Base-by-base conservation (phyloP, 2,888 invertebrate genomes). In the Lithophane leautieri region DNA sequence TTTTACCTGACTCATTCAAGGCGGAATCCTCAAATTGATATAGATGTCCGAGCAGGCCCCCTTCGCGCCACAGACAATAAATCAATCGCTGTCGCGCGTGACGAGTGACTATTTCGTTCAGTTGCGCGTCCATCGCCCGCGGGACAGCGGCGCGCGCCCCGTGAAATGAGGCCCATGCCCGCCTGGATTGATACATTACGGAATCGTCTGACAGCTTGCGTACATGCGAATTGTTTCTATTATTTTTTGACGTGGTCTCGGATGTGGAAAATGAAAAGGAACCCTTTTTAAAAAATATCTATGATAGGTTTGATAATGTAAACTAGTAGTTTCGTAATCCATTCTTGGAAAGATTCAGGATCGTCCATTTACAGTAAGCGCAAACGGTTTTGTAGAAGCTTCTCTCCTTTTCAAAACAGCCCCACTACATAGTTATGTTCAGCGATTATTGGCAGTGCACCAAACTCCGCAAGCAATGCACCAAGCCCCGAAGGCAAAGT, bases 81-180 rank as follows among this genome's bases (percentile, higher is more conserved):
- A 86, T 84, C 84, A 86, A 84, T 86, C 83, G 78, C 66, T 78
- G 76, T 78, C 76, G 65, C 73, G 16, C 56, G 70, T 77, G 84
- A 77, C 80, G 82, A 69, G 60, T 76, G 68, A 72, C 47, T 75
- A 54, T 77, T 76, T 65, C 56, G 58, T 11, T 19, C 25, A 14
- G 81, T 16, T 19, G 56, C 62, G 60, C 68, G 74, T 85, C 73
- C 84, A 76, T 73, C 58, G 78, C 74, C 73, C 77, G 81, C 81
- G 79, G 78, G 85, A 77, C 65, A 67, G 44, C 72, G 68, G 61
- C 70, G 61, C 76, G 79, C 63, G 66, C 73, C 61, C 78, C 88
- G 82, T 88, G 88, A 89, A 88, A 88, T 89, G 85, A 80, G 83
- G 65, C 70, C 75, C 79, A 69, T 58, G 71, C 73, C 66, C 66